Conservation (phyloP, 2,797 vertebrate genomes). For the Acanthornis magna region DNA sequence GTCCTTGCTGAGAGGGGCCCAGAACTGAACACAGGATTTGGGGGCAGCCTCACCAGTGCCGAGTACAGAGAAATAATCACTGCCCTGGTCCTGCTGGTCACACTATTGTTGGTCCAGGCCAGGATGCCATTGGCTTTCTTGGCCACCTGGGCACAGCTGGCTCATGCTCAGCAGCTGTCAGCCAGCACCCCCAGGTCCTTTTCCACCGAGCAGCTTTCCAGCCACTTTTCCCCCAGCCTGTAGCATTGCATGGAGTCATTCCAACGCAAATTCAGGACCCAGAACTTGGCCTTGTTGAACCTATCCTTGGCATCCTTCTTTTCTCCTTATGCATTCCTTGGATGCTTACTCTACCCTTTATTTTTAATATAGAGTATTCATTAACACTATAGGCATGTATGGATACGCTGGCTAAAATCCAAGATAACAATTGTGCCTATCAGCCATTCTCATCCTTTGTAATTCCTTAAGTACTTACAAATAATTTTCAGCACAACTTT, state of each 20-base stretch:
- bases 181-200: background rate
- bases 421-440: background rate
- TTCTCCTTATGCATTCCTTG: background rate
- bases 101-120: background rate
- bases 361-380: background rate
- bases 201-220: background rate
- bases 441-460: background rate
- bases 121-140: background rate
- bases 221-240: background rate
- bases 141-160: background rate
- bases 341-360: background rate
- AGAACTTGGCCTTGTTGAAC: background rate
- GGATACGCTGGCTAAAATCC: background rate
- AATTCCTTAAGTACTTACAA: background rate
- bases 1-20: background rate
- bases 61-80: background rate
- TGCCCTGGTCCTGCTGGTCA: background rate
- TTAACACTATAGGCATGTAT: background rate
- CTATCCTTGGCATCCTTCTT: background rate
- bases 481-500: background rate
- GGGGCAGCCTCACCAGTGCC: no score
- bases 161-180: background rate
- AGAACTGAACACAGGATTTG: accelerated
- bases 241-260: background rate
- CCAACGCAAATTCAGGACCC: background rate